Evolutionary conservation across 1,140 invertebrate species (phyloP).

Genomic region (Eriocheir sinensis): DNA sequence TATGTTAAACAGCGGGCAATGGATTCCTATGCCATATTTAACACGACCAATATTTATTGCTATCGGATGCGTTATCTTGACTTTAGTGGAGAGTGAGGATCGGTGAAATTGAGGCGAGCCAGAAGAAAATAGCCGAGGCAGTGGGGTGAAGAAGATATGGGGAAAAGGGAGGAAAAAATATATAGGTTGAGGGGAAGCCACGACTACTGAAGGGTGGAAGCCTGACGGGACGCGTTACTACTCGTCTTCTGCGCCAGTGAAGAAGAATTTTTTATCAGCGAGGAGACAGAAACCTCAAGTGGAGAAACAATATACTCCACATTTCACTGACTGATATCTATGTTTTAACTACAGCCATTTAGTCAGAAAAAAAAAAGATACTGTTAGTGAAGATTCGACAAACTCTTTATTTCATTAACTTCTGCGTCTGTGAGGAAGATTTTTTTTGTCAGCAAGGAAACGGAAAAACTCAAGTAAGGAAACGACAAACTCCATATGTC

Average conservation of each 20-base stretch:
- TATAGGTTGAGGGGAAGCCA: not conserved
- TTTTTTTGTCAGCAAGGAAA: not conserved
- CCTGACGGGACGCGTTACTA: not conserved
- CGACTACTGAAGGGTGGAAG: no score
- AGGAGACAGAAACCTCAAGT: not conserved
- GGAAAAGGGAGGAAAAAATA: conserved; percentile 10
- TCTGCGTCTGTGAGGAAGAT: not conserved
- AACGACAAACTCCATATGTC: not conserved
- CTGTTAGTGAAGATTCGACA: not conserved
- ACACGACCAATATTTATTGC: conserved; percentile 16
- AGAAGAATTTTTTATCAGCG: not conserved
- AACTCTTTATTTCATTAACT: not conserved
- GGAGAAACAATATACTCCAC: not conserved
- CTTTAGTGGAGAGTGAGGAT: not conserved
- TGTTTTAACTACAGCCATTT: not conserved
- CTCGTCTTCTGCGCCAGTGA: not conserved
- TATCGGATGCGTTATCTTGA: conserved; percentile 16
- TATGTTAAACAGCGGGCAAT: conserved; percentile 5
- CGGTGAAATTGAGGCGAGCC: not conserved
- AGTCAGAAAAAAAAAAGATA: not conserved
- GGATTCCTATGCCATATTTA: conserved; percentile 6
- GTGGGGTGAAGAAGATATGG: not conserved
- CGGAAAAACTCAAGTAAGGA: not conserved
- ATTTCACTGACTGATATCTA: not conserved
- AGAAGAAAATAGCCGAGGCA: not conserved